phyloP scores from a whole-genome alignment of 2,113 vertebrate species.

The Hippolais icterina region DNA sequence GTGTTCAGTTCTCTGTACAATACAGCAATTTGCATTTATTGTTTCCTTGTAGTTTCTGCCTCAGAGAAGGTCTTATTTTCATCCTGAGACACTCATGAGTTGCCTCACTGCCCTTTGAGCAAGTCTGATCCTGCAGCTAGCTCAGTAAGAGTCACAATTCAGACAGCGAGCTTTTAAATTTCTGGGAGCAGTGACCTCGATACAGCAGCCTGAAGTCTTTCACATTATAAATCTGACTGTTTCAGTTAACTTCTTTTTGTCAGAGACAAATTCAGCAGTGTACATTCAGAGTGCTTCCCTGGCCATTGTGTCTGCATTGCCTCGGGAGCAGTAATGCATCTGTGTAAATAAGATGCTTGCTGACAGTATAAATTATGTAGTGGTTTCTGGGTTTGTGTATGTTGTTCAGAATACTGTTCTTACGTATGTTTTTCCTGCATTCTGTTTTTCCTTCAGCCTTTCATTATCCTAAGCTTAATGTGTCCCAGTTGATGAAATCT shows the following conservation, averaged over 20 bases:
- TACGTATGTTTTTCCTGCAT: neutral
- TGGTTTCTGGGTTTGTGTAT: neutral
- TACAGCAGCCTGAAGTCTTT: slow-evolving; percentile 4
- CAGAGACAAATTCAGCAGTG: neutral
- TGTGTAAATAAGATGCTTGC: slow-evolving; percentile 22
- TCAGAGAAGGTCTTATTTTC: neutral
- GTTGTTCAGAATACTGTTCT: slow-evolving; percentile 13
- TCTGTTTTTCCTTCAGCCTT: slow-evolving; percentile 78
- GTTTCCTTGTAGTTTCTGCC: neutral
- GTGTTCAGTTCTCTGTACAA: neutral
- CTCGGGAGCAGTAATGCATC: slow-evolving; percentile 16
- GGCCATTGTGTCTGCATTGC: neutral
- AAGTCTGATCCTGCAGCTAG: neutral
- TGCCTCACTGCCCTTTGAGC: neutral
- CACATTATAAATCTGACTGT: slow-evolving; percentile 8
- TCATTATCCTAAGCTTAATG: slow-evolving; percentile 92
- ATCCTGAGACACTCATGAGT: neutral
- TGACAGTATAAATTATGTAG: slow-evolving; percentile 47
- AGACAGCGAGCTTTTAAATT: neutral
- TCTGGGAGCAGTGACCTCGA: neutral
- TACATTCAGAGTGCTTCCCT: neutral
- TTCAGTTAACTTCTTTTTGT: neutral
- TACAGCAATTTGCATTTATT: neutral
- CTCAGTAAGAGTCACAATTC: neutral
- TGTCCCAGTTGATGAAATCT: slow-evolving; percentile 87